Conservation (phyloP, 2,113 vertebrate species). For the Grammomys surdaster region DNA sequence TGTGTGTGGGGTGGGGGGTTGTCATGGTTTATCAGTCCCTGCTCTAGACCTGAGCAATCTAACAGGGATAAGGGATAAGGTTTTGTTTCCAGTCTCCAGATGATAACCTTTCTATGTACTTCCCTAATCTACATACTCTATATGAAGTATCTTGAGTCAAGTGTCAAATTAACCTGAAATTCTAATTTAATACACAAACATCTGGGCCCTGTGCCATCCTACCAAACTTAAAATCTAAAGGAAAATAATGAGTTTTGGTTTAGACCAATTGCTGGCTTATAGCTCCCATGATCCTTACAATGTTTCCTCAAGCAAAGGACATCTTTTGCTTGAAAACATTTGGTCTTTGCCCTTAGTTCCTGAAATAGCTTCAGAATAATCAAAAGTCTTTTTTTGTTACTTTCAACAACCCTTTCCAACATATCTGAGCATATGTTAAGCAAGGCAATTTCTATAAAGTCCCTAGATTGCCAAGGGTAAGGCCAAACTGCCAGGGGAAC, state of each 20-base stretch:
- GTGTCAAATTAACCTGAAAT: not conserved
- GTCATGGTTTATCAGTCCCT: not conserved
- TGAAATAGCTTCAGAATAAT: not conserved
- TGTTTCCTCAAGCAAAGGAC: not conserved
- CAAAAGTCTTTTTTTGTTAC: not conserved
- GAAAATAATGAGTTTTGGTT: not conserved
- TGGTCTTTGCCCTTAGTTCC: not conserved
- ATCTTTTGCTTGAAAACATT: not conserved
- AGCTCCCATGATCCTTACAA: not conserved
- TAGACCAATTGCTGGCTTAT: not conserved
- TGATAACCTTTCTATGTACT: not conserved
- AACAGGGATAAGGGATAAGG: not conserved
- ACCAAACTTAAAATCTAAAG: not conserved
- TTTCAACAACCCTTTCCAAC: not conserved
- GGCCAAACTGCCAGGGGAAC: not conserved
- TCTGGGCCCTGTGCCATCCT: not conserved
- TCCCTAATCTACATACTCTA: not conserved
- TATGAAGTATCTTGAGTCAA: not conserved
- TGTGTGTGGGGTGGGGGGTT: too few relatives aligned
- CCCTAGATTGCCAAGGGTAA: not conserved
- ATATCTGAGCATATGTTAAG: not conserved
- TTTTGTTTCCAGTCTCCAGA: not conserved
- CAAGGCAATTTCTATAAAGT: not conserved
- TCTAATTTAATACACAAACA: not conserved
- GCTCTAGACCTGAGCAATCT: not conserved